Evolutionary conservation across 1,140 invertebrate species (phyloP).

Genomic region (Drosophila ogumai): DNA sequence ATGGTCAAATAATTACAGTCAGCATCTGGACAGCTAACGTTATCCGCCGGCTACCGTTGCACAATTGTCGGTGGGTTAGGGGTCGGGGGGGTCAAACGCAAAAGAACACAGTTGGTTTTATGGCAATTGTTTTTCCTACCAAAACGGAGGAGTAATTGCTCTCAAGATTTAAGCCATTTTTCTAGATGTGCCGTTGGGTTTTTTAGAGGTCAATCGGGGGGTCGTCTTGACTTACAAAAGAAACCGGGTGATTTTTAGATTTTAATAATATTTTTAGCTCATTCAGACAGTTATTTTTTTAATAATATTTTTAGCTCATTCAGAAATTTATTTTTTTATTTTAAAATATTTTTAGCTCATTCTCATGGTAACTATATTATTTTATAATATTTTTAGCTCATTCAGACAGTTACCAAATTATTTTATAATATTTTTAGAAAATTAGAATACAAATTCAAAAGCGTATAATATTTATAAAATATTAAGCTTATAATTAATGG

Average conservation of each 20-base stretch:
- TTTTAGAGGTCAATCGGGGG: neutral
- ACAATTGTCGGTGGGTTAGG: conserved; percentile 26
- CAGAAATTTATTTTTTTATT: too few relatives aligned
- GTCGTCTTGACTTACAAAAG: neutral
- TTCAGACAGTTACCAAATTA: neutral
- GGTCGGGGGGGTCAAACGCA: conserved; percentile 15
- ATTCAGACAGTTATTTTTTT: neutral
- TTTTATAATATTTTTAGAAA: too few relatives aligned
- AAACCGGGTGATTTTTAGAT: too few relatives aligned
- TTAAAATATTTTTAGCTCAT: neutral
- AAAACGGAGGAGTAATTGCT: conserved; percentile 31
- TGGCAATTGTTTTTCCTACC: conserved; percentile 58
- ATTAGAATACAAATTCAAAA: neutral
- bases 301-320: neutral
- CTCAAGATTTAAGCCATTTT: conserved; percentile 4
- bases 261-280: neutral
- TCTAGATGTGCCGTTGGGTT: conserved; percentile 14
- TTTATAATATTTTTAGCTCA: too few relatives aligned
- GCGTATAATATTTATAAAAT: neutral
- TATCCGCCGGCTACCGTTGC: conserved; percentile 57
- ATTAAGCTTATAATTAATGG: neutral
- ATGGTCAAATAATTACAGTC: conserved; percentile 76
- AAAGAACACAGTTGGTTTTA: conserved; percentile 37
- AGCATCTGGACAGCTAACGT: conserved; percentile 60
- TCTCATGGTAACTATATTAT: neutral